Base-by-base conservation (phyloP, 2,888 invertebrate species). In the Epinotia nisella region DNA sequence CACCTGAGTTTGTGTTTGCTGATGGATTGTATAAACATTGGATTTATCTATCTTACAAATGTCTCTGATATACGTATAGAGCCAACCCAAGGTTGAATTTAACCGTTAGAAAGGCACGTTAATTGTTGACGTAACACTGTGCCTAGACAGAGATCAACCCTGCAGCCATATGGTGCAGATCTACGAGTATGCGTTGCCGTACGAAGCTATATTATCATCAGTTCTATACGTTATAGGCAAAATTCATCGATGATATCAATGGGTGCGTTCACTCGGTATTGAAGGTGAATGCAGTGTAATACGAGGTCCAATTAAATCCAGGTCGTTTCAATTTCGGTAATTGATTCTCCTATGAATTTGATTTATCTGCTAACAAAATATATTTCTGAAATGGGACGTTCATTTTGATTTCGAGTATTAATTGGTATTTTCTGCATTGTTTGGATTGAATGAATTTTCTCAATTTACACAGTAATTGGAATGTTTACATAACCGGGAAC, bases 271-370 rank as follows among this genome's bases (percentile, higher is more conserved):
- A 65, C 35, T 41, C 17, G 49, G 17, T 39, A 59, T n/a, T n/a
- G 4, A 41, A 60, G 15, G 53, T 66, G 59, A 29, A 49, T 19
- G 29, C 3, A 29, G 9, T 55, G 15, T 67, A 51, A 59, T 60
- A 67, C 71, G 39, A n/a, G 13, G 19, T 58, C 61, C 60, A 67
- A 71, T 71, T 71, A 61, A 67, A 61, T 35, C 53, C 55, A 71
- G 66, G 21, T 41, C 66, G 55, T 61, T 71, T 67, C 60, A 67
- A 68, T 62, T 67, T 72, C 49, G 39, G 49, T 68, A 72, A 72
- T 72, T 67, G 56, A 56, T 62, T 64, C 53, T 56, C 56, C 56
- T 66, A 56, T 66, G 66, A 66, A 56, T 49, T 56, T 67, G 61
- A 70, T 64, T 24, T 64, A 69, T 69, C 62, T 59, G 62, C 51